A percentile compares a stretch with the other conserved stretches of the same genome.
These are phyloP conservation scores for Eutolmus rufibarbis DNA, from an alignment of 2,888 invertebrate species.

Conservation along the genomic window DNA sequence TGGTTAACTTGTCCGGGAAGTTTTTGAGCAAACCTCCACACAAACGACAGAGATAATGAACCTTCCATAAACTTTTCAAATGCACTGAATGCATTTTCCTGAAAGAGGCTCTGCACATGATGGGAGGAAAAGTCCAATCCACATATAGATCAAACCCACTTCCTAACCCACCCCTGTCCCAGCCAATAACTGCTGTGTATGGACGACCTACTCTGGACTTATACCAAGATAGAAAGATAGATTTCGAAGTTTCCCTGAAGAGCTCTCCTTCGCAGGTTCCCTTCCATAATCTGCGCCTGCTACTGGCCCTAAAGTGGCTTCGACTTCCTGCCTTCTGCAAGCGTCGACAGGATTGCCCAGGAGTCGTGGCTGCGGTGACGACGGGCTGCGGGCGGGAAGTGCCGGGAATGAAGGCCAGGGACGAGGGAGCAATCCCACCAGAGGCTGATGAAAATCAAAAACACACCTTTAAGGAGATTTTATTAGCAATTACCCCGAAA, in stretches of 20 bases:
- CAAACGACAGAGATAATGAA: neutral
- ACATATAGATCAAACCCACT: neutral
- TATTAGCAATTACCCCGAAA: neutral
- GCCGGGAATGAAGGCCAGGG: neutral
- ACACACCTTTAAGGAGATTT: slow-evolving; percentile 2
- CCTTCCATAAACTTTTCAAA: neutral
- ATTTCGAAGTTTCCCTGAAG: neutral
- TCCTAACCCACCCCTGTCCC: neutral
- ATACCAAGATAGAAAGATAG: neutral
- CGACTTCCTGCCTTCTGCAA: neutral
- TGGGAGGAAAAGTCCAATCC: neutral
- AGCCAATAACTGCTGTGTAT: neutral
- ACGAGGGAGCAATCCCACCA: neutral
- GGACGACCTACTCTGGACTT: neutral
- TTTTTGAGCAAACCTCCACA: neutral
- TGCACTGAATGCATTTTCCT: neutral
- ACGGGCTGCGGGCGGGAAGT: neutral
- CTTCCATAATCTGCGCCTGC: neutral
- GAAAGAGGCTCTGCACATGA: neutral
- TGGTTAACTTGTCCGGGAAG: neutral
- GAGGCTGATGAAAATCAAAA: neutral
- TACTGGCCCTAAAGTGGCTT: neutral
- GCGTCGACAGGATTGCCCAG: neutral
- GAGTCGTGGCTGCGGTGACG: neutral
- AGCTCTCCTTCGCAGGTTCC: neutral